Base-by-base conservation (phyloP, 1,140 invertebrate species). In the Drosophila neocordata region DNA sequence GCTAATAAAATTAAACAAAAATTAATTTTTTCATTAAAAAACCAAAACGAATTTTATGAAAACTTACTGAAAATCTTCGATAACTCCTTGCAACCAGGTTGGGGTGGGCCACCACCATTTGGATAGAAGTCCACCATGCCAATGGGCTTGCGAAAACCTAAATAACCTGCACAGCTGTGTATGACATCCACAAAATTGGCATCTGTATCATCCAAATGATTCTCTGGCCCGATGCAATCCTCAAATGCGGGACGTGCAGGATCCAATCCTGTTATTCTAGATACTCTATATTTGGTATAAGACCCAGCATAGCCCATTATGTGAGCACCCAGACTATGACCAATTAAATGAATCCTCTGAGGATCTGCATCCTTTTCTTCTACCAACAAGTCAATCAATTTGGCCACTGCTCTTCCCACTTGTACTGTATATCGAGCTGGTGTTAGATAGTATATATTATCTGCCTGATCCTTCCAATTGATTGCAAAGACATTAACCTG, bases 241-340 rank as follows among this genome's bases (percentile, higher is more conserved):
- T 95, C 94, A 77, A 97, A 96, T 9, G 95, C 93, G 0, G 96
- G 96, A 9, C 94, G 92, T 2, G 96, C 96, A 1, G 96, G 96
- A 92, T 97, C 96, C 35, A 97, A 77, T 92, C 94, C 94, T 4
- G 95, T 95, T 1, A 96, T 93, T 88, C 95, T 93, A 15, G 92
- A 90, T 4, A 95, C 93, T 35, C 93, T 92, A 57, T 92, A 92
- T 58, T 90, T 92, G 2, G 93, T 90, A 68, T 93, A 92, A 61
- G 92, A 93, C 0, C 96, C 97, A 0, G 96, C 95, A 88, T 97
- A 97, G 12, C 97, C 97, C 75, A 96, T 96, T 9, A 97, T 95
- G 57, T 98, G 97, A 0, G 97, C 96, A 11, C 97, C 97, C 34
- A 98, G 93, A 79, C 97, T 98, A 91, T 98, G 97, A 0, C 97